Percentiles rank a stretch among this genome's conserved stretches.
These are phyloP conservation scores for Lycocerus yunnanus DNA, from an alignment of 2,888 invertebrate genomes.

Conservation along the genomic window DNA sequence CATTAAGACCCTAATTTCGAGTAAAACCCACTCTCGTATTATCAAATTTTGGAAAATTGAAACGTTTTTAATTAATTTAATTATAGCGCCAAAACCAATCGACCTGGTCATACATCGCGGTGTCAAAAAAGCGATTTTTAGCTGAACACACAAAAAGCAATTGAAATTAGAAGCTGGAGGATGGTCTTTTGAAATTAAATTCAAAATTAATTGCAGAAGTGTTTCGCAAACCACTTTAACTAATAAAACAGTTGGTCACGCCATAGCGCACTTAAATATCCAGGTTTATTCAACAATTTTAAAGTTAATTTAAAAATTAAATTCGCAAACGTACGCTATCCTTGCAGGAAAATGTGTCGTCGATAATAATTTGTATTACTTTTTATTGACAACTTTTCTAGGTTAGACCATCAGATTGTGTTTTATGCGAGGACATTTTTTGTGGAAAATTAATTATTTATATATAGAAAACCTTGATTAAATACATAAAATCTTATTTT, in stretches of 20 bases:
- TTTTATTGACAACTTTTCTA: background rate
- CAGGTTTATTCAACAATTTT: background rate
- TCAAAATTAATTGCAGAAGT: background rate
- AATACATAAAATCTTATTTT: background rate
- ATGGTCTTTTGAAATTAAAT: background rate
- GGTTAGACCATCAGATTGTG: background rate
- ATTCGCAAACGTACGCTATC: background rate
- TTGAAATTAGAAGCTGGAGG: background rate
- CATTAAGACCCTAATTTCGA: background rate
- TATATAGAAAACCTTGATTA: background rate
- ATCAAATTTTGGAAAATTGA: background rate
- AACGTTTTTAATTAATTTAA: background rate
- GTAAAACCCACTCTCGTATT: background rate
- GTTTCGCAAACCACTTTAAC: background rate
- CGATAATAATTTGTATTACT: background rate
- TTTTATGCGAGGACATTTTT: background rate
- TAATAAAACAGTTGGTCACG: background rate
- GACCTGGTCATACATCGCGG: background rate
- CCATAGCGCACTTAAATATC: background rate
- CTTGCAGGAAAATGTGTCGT: background rate
- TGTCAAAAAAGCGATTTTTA: background rate
- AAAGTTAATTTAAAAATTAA: background rate
- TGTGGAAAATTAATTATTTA: background rate
- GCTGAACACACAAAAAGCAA: background rate
- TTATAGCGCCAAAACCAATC: background rate